Evolutionary conservation across 2,888 invertebrate species (phyloP).

Genomic region (Amphipyra tragopoginis): DNA sequence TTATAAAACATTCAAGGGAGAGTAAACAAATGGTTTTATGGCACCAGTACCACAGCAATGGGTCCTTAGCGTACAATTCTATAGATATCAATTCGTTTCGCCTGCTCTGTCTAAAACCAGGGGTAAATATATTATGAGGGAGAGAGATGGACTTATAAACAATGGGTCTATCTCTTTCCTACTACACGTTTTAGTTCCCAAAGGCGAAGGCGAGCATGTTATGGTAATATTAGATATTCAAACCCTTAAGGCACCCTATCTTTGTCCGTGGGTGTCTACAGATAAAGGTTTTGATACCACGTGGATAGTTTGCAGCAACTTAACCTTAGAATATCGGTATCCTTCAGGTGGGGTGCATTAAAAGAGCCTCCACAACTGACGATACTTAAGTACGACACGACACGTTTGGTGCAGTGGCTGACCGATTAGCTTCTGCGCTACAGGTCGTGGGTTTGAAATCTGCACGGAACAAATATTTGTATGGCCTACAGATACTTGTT

Average conservation of each 20-base stretch:
- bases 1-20: constrained; percentile 30
- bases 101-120: constrained; percentile 21
- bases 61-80: constrained; percentile 37
- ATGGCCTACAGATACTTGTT: too few relatives aligned
- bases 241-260: neutral
- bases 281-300: constrained; percentile 17
- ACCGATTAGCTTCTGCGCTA: too few relatives aligned
- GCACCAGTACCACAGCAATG: constrained; percentile 23
- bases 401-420: too few relatives aligned
- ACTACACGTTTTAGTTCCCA: constrained; percentile 50
- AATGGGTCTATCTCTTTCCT: constrained; percentile 15
- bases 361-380: too few relatives aligned
- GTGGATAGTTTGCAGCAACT: too few relatives aligned
- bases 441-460: too few relatives aligned
- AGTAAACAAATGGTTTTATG: constrained; percentile 30
- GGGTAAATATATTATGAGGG: constrained; percentile 48
- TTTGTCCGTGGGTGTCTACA: constrained; percentile 7
- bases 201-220: constrained; percentile 44
- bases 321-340: too few relatives aligned
- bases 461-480: too few relatives aligned
- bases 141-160: constrained; percentile 18
- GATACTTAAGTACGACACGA: too few relatives aligned
- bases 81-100: constrained; percentile 39
- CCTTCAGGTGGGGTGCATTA: too few relatives aligned
- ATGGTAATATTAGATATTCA: constrained; percentile 46